Evolutionary conservation across 2,113 vertebrate species (phyloP).

Genomic region (Bubo bubo): DNA sequence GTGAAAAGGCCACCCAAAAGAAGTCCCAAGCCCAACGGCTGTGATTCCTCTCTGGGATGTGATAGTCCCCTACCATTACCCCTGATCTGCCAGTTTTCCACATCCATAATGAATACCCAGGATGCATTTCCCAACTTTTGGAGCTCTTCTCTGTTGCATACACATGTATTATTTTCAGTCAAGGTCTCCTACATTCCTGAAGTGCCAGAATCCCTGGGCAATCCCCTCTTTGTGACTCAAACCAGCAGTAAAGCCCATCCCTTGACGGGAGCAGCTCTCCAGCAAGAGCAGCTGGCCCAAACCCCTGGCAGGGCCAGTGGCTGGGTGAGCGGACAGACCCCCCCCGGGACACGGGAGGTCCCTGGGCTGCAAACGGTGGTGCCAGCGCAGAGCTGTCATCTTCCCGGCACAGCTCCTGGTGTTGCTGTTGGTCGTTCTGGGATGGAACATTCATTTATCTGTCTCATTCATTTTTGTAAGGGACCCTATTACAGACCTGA

Average conservation of each 20-base stretch:
- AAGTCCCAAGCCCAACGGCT: not conserved
- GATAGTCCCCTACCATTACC: not conserved
- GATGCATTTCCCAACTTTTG: not conserved
- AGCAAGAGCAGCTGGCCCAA: too few relatives aligned
- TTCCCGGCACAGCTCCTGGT: not conserved
- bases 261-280: not conserved
- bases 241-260: not conserved
- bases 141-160: not conserved
- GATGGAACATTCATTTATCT: not conserved
- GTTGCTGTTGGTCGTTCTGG: not conserved
- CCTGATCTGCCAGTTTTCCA: not conserved
- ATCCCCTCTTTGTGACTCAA: not conserved
- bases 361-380: not conserved
- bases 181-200: not conserved
- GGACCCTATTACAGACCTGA: not conserved
- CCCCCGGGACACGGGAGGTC: rapidly evolving
- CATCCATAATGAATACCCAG: not conserved
- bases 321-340: not conserved
- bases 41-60: not conserved
- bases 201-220: not conserved
- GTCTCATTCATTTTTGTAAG: not conserved
- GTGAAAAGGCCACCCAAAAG: not conserved
- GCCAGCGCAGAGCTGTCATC: rapidly evolving
- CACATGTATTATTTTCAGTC: not conserved
- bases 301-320: rapidly evolving